Base-by-base conservation (phyloP, 2,113 vertebrate species). In the Nesoenas mayeri region DNA sequence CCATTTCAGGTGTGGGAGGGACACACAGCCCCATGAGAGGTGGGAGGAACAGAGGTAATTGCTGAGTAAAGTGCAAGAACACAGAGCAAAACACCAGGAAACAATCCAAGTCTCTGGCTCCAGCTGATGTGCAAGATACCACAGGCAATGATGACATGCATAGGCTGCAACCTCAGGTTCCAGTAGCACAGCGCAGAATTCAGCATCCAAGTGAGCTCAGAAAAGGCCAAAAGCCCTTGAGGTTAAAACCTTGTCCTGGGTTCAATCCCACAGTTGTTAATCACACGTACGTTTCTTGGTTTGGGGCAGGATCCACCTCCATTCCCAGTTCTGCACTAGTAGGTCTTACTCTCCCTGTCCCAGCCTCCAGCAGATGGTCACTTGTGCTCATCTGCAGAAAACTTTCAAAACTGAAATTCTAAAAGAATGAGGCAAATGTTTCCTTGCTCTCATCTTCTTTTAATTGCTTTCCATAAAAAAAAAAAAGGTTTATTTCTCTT, bases 391-490 rank as follows among this genome's bases (percentile, higher is more conserved):
- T 21, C 12, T 18, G 60, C 78, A 91, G 81, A 85, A 86, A 91
- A 26, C 57, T 21, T 79, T 16, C n/a, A 89, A 71, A 73, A 85
- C 9, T 50, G 67, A 61, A 90, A 93, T 85, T 64, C 67, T 96
- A 32, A 57, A 66, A 66, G 79, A 70, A 57, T 74, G 81, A 93
- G 70, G 77, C 36, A 95, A 95, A 79, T 12, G 14, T 86, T 92
- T 95, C 91, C 96, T 91, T 69, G 24, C 6, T 53, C 57, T 92
- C 73, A 67, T 88, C 66, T 70, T 65, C 77, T 75, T 87, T 75
- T n/a, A 91, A 94, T n/a, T 40, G 54, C 58, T 92, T 93, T 42
- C 28, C 48, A 84, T 74, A 75, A 8, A 31, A 70, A 48, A 57
- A 53, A 16, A 24, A 18, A 24, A 28, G 29, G 32, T 47, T 77